Evolutionary conservation across 2,888 invertebrate species (phyloP).

Genomic region (Heliconius charithonia): DNA sequence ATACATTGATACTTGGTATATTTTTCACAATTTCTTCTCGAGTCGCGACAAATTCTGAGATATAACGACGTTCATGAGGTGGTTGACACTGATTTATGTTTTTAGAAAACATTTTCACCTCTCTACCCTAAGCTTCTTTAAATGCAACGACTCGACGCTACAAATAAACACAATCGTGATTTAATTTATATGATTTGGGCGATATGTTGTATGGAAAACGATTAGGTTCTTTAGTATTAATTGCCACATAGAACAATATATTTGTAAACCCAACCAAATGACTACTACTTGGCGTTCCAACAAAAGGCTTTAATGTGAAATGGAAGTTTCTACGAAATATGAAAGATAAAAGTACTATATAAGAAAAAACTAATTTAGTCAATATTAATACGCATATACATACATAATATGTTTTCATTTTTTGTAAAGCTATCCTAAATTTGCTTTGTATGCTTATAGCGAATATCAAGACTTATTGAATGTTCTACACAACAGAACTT

Average conservation of each 20-base stretch:
- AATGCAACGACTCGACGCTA: constrained; percentile 4
- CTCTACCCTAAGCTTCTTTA: not conserved
- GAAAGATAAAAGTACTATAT: not conserved
- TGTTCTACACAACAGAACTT: not conserved
- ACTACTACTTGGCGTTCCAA: not conserved
- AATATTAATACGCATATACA: not conserved
- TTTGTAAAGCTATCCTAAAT: constrained; percentile 9
- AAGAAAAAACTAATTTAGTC: not conserved
- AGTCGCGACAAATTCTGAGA: constrained; percentile 45
- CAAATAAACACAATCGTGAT: not conserved
- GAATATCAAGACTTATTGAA: constrained; percentile 10
- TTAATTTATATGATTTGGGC: too few relatives aligned
- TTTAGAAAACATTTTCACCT: constrained; percentile 20
- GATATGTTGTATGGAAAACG: not conserved
- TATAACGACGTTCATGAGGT: constrained; percentile 45
- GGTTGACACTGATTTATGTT: constrained; percentile 44
- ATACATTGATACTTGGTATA: not conserved
- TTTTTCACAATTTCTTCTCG: constrained; percentile 19
- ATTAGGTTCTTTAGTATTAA: not conserved
- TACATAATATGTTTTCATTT: too few relatives aligned
- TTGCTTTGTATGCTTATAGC: constrained; percentile 1
- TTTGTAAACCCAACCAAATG: not conserved
- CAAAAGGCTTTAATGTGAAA: not conserved
- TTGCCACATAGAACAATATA: not conserved
- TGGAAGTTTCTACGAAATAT: not conserved